These are phyloP conservation scores for Heliconius sara DNA, from an alignment of 2,888 invertebrate genomes.

Conservation along the genomic window DNA sequence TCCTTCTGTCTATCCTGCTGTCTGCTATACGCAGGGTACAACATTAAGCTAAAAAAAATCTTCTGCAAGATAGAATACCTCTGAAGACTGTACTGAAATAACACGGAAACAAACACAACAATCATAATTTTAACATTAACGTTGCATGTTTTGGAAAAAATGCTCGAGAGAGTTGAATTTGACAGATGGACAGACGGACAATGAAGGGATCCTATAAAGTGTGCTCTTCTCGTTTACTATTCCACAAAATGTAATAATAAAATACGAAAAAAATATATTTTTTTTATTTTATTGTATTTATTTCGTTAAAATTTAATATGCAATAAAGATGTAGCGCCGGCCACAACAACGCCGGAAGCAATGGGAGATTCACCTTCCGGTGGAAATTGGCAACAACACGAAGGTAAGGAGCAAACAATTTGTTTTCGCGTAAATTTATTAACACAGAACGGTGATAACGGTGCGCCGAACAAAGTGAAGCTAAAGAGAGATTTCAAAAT, in stretches of 20 bases:
- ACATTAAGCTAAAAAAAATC: too few species aligned
- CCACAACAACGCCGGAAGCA: constrained; percentile 1
- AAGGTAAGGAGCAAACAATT: constrained; percentile 28
- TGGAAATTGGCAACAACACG: constrained; percentile 26
- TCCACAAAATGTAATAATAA: background rate
- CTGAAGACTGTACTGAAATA: too few species aligned
- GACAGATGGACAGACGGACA: too few species aligned
- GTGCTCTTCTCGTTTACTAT: too few species aligned
- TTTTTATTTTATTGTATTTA: background rate
- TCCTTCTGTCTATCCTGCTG: too few species aligned
- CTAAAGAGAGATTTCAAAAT: constrained; percentile 1
- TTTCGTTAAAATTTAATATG: background rate
- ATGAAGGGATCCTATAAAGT: too few species aligned
- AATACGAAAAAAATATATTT: background rate
- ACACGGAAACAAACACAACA: too few species aligned
- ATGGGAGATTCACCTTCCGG: background rate
- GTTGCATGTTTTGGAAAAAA: too few species aligned
- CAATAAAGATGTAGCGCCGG: background rate
- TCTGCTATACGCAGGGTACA: too few species aligned
- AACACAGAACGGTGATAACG: constrained; percentile 11
- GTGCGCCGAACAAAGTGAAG: background rate
- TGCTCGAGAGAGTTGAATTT: too few species aligned
- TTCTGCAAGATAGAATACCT: too few species aligned
- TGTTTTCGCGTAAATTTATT: constrained; percentile 27
- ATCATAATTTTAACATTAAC: too few species aligned